These are phyloP conservation scores for Fragum whitleyi DNA, from an alignment of 2,888 invertebrate species.

Conservation along the genomic window DNA sequence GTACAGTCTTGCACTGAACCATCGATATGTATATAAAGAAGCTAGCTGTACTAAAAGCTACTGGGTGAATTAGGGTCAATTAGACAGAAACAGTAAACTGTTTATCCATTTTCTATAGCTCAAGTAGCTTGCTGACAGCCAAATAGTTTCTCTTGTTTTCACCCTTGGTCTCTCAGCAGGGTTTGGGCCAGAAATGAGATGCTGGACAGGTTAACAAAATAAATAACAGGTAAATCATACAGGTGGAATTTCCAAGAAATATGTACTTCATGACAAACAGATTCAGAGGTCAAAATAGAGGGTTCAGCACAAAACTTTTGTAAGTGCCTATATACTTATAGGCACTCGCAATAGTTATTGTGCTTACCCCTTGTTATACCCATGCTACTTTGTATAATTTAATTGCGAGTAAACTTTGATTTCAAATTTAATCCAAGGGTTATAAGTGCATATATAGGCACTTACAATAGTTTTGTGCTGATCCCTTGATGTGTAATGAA, in stretches of 20 bases:
- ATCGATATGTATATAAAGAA: no score
- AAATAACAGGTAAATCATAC: background rate
- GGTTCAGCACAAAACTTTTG: no score
- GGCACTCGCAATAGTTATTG: no score
- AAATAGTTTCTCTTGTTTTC: constrained; percentile 6
- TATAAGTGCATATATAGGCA: no score
- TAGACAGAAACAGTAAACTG: background rate
- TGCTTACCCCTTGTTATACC: no score
- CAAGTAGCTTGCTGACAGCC: constrained; percentile 4
- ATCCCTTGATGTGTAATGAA: no score
- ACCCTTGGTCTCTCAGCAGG: background rate
- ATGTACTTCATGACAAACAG: background rate
- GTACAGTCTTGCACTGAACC: no score
- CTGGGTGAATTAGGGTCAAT: background rate
- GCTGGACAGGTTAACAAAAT: background rate
- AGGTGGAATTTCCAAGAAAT: background rate
- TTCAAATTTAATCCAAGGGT: no score
- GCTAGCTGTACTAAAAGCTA: background rate
- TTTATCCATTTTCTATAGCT: background rate
- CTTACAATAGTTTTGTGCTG: no score
- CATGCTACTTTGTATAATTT: no score
- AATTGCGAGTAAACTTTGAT: no score
- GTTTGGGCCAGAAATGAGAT: background rate
- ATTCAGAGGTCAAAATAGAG: background rate
- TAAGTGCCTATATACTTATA: no score